Conservation (phyloP, 2,797 vertebrate species). For the Atherinosoma microstoma region DNA sequence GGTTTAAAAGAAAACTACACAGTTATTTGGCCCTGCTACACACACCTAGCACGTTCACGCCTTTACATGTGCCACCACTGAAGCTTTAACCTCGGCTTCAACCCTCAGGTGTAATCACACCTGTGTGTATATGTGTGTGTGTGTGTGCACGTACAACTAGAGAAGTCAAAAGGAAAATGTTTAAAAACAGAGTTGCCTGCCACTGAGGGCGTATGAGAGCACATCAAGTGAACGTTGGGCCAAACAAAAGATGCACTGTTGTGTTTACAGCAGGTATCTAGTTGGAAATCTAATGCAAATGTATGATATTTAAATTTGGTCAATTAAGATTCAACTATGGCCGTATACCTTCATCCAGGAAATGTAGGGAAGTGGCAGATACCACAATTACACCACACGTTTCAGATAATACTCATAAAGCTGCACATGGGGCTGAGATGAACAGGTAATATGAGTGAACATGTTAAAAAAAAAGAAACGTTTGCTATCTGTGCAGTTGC, state of each 20-base stretch:
- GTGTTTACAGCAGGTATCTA: neutral
- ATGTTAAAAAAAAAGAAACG: neutral
- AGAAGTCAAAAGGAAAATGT: conserved; percentile 4
- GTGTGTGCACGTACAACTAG: neutral
- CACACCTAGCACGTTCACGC: neutral
- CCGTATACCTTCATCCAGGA: neutral
- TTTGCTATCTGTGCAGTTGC: neutral
- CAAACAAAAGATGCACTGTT: neutral
- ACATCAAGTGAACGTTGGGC: neutral
- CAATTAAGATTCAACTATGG: neutral
- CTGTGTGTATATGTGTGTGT: neutral
- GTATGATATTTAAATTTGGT: conserved; percentile 41
- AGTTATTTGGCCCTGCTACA: neutral
- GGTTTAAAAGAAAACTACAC: too few relatives aligned
- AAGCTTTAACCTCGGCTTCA: neutral
- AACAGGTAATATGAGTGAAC: neutral
- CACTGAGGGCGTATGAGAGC: neutral
- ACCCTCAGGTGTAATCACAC: conserved; percentile 24
- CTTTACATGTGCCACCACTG: neutral
- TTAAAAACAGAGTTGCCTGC: conserved; percentile 7
- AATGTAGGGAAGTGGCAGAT: neutral
- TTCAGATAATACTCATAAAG: conserved; percentile 20
- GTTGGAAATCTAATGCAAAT: conserved; percentile 48
- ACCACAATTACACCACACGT: conserved; percentile 1
- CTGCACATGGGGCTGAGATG: neutral